phyloP scores from a whole-genome alignment of 2,113 vertebrate species.

The Pitta sordida region DNA sequence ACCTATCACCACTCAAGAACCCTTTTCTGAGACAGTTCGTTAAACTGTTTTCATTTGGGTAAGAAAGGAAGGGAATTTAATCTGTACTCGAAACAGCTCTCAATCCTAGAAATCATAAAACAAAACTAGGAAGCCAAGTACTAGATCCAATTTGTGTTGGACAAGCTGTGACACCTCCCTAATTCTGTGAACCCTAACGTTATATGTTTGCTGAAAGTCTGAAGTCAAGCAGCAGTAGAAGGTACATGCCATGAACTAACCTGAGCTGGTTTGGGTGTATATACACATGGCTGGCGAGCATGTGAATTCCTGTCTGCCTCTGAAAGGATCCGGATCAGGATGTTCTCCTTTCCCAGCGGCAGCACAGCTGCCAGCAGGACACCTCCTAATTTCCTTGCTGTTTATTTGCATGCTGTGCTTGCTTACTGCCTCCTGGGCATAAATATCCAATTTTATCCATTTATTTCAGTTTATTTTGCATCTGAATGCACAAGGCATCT shows the following conservation, averaged over 20 bases:
- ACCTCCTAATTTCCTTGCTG: neutral
- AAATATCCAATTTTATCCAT: neutral
- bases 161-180: neutral
- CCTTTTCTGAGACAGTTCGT: neutral
- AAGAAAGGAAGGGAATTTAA: neutral
- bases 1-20: fast-evolving
- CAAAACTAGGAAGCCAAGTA: neutral
- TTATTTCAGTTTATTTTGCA: neutral
- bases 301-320: neutral
- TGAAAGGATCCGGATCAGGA: neutral
- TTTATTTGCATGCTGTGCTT: slow-evolving; percentile 12
- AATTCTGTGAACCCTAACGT: neutral
- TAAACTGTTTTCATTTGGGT: neutral
- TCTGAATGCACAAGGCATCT: neutral
- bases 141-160: neutral
- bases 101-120: neutral
- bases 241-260: neutral
- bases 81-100: neutral
- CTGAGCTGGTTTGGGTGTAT: neutral
- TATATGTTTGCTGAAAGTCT: neutral
- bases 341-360: neutral
- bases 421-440: neutral
- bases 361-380: neutral
- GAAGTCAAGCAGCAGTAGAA: neutral
- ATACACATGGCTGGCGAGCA: neutral